These are phyloP conservation scores for Hemibagrus wyckioides DNA, from an alignment of 2,113 vertebrate genomes.

Conservation along the genomic window DNA sequence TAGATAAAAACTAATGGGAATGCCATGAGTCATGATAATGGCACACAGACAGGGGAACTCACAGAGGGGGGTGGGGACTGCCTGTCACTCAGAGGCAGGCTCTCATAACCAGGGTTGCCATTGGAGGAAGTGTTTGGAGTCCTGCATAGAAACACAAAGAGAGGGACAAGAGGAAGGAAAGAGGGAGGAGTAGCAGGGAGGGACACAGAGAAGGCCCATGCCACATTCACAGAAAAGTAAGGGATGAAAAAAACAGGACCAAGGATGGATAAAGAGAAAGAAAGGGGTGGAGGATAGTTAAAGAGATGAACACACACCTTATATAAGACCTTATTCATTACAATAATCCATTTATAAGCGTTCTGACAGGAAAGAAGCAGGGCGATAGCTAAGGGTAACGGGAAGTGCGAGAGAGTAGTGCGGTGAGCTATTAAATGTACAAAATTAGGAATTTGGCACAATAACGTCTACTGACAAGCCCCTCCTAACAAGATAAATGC, in stretches of 20 bases:
- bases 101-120: conserved; percentile 96
- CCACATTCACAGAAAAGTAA: conserved; percentile 49
- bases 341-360: neutral
- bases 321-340: conserved; percentile 33
- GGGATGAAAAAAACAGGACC: conserved; percentile 67
- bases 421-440: neutral
- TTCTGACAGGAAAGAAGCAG: conserved; percentile 18
- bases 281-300: conserved; percentile 42
- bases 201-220: conserved; percentile 31
- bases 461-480: neutral
- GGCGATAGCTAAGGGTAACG: conserved; percentile 14
- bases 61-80: conserved; percentile 87
- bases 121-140: conserved; percentile 96
- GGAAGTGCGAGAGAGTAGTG: conserved; percentile 14
- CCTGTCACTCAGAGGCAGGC: conserved; percentile 81
- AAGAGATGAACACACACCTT: conserved; percentile 28
- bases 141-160: conserved; percentile 78
- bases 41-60: conserved; percentile 78
- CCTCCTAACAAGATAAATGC: neutral
- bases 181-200: neutral
- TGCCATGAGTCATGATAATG: conserved; percentile 64
- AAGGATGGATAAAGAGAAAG: conserved; percentile 60
- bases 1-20: conserved; percentile 45
- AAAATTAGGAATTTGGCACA: neutral
- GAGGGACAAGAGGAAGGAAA: conserved; percentile 53